Evolutionary conservation across 1,140 invertebrate genomes (phyloP), one percentile per base, ranked within the genome.

Genomic region (Branchinecta lynchi): DNA sequence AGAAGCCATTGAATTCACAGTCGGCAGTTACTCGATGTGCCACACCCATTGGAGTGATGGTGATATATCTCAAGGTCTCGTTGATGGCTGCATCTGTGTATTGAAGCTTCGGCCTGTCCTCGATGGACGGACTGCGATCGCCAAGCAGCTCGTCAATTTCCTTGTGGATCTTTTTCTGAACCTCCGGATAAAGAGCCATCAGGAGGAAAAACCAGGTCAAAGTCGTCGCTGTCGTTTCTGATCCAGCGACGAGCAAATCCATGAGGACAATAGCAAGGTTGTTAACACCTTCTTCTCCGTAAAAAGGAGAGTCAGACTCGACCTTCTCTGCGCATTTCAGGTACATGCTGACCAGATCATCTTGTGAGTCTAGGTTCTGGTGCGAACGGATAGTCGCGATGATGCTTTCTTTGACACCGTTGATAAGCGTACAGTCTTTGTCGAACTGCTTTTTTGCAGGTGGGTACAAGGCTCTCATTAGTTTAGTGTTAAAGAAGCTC

Each of bases 131-230:
- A 60, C 84, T 76, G 72, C 86, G 77, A 45, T 87, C 82, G 0
- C 86, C 88, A 44, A 93, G 80, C 0, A 91, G 82, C 72, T 78
- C 76, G 75, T 92, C 90, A 71, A 94, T 86, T 81, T 94, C 90
- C 66, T 84, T 81, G 71, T 89, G 87, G 0, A 88, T 88, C 77
- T 86, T 88, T 69, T 80, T 82, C 74, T 93, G 90, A 1, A 92
- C 83, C 20, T 89, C 81, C n/a, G 87, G 89, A 75, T 89, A 82
- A 60, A 86, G 77, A 0, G 91, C 82, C 72, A 94, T 78, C 72
- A 89, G 86, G 68, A 91, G 82, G 68, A 94, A 87, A 60, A 85
- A 84, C 75, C 90, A 91, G 21, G 85, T 84, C 73, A 91, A 79
- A 43, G 84, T 85, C 74, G 90, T 90, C 32, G 83, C 85, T 0